Base-by-base conservation (phyloP, 2,113 vertebrate species). In the Sander lucioperca region DNA sequence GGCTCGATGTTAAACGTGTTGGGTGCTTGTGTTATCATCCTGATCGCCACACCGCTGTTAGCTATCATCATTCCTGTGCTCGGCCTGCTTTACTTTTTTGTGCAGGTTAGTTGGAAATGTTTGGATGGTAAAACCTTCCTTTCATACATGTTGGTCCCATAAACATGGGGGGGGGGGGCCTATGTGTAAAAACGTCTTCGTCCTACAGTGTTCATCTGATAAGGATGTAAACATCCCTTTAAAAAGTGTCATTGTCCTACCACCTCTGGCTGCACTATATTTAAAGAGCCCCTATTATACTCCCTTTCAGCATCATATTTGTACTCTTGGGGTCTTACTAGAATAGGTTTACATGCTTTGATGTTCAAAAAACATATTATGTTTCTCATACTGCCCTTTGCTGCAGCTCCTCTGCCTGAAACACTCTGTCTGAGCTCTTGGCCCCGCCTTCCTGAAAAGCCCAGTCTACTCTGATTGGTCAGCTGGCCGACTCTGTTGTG, bases 21-120 rank as follows among this genome's bases (percentile, higher is more conserved):
- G 0, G 96, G 96, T 0, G 93, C 97, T 45, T 98, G 97, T 73
- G 83, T 96, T 10, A 47, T 98, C 84, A 98, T 99, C 90, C 93
- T 99, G 67, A 53, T 98, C 30, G 96, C 98, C 86, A 99, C 98
- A 0, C 98, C 98, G 0, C 89, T 98, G 4, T 96, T 96, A 0
- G 96, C 97, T 0, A 85, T 96, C 68, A 91, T 96, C 89, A 98
- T 99, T 80, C 98, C 96, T 0, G 93, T 97, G 0, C 94, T 99
- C 7, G 98, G 97, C 0, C 87, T 99, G 50, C 23, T 98, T 80
- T 99, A 99, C 94, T 96, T 99, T 30, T 96, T 99, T 0, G 97
- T 99, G 48, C 98, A 99, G 97, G 98, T 98, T 4, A 66, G 92
- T 89, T 33, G 10, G 1, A 74, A 1, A 10, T 69, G 47, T 36